These are phyloP conservation scores for Allobates femoralis DNA, from an alignment of 2,797 vertebrate species.

Conservation along the genomic window DNA sequence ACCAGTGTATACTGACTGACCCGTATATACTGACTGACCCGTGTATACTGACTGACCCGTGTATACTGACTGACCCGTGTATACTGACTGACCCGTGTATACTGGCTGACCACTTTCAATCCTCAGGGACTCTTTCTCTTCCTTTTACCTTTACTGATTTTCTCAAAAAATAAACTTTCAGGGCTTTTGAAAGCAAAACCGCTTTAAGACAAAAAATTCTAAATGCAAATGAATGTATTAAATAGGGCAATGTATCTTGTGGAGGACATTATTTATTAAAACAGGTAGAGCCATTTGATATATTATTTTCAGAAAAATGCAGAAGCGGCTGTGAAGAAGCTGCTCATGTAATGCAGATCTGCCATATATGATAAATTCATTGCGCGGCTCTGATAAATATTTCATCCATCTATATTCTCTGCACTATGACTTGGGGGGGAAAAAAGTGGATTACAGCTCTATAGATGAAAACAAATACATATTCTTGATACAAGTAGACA, in stretches of 20 bases:
- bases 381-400: slow-evolving; percentile 7
- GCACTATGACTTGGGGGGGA: neutral
- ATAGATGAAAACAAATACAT: neutral
- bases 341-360: slow-evolving; percentile 1
- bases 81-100: no score
- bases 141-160: neutral
- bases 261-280: slow-evolving; percentile 25
- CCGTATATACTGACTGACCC: no score
- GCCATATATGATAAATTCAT: slow-evolving; percentile 29
- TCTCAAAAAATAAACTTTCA: neutral
- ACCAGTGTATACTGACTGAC: no score
- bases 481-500: neutral
- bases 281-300: neutral
- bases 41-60: no score
- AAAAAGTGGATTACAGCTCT: neutral
- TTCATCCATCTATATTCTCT: slow-evolving; percentile 14
- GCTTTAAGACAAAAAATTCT: neutral
- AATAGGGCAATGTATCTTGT: neutral
- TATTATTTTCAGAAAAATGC: slow-evolving; percentile 13
- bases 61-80: no score
- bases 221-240: neutral
- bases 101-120: no score
- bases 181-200: neutral
- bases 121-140: neutral
- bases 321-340: neutral